Evolutionary conservation across 2,113 vertebrate genomes (phyloP).

Genomic region (Crotalus horridus): DNA sequence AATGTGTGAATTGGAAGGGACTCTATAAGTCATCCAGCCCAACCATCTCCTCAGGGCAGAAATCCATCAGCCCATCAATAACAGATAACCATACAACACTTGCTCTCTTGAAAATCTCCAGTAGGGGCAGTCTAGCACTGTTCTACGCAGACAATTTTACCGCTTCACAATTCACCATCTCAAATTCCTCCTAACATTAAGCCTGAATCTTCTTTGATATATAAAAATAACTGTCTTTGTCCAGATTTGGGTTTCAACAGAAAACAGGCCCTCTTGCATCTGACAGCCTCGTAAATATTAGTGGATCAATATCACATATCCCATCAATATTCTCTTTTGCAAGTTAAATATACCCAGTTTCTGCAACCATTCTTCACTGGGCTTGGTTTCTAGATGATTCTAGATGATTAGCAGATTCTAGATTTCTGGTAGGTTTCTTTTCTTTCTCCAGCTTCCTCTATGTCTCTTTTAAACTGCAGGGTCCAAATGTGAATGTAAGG

Average conservation of each 20-base stretch:
- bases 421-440: not conserved
- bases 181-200: not conserved
- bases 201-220: not conserved
- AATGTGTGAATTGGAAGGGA: not conserved
- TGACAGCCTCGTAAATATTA: not conserved
- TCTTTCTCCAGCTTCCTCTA: not conserved
- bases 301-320: not conserved
- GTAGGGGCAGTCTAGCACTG: not conserved
- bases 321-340: not conserved
- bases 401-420: not conserved
- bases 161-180: not conserved
- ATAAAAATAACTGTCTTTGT: not conserved
- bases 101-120: not conserved
- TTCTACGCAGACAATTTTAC: not conserved
- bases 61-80: not conserved
- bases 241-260: not conserved
- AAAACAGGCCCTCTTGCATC: not conserved
- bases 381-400: not conserved
- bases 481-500: not conserved
- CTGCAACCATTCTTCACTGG: not conserved
- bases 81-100: not conserved
- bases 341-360: not conserved
- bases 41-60: not conserved
- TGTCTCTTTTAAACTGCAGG: not conserved
- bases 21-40: not conserved